Percentiles rank a stretch among this genome's conserved stretches.
Evolutionary conservation across 1,140 invertebrate genomes (phyloP).

Genomic region (Calephelis virginiensis): DNA sequence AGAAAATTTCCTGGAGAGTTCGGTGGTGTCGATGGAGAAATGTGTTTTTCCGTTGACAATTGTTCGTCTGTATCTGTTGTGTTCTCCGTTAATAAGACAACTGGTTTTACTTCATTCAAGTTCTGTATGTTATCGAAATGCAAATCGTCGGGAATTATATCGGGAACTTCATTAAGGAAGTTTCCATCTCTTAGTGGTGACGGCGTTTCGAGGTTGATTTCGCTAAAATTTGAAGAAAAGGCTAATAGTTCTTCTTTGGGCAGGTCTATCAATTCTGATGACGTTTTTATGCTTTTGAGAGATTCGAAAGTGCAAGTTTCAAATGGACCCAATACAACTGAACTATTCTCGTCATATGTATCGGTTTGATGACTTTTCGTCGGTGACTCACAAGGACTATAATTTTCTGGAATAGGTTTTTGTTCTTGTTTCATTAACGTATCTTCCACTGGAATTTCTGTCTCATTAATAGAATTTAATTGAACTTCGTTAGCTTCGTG

Average conservation of each 20-base stretch:
- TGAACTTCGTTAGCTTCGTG: slow-evolving; percentile 39
- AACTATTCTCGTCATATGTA: slow-evolving; percentile 70
- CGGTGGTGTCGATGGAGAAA: slow-evolving; percentile 63
- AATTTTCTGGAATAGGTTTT: slow-evolving; percentile 49
- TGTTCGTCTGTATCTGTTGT: slow-evolving; percentile 51
- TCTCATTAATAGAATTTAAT: slow-evolving; percentile 37
- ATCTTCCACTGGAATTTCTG: slow-evolving; percentile 42
- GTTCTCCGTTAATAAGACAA: slow-evolving; percentile 41
- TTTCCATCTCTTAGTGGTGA: slow-evolving; percentile 66
- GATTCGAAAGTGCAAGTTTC: slow-evolving; percentile 78
- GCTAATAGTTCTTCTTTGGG: slow-evolving; percentile 73
- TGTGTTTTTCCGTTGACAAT: slow-evolving; percentile 52
- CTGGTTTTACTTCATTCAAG: slow-evolving; percentile 47
- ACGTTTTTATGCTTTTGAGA: slow-evolving; percentile 76
- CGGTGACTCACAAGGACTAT: slow-evolving; percentile 67
- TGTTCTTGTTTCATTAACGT: slow-evolving; percentile 56
- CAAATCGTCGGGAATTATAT: slow-evolving; percentile 53
- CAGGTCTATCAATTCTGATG: slow-evolving; percentile 49
- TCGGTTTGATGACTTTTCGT: slow-evolving; percentile 69
- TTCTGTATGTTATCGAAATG: slow-evolving; percentile 51
- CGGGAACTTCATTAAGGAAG: slow-evolving; percentile 70
- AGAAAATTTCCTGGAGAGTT: slow-evolving; percentile 67
- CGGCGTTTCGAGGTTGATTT: slow-evolving; percentile 70
- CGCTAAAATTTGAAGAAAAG: slow-evolving; percentile 77
- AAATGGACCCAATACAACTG: slow-evolving; percentile 79